Percentiles rank a stretch among this genome's conserved stretches.
These are phyloP conservation scores for Pinna nobilis DNA, from an alignment of 1,140 invertebrate species.

Conservation along the genomic window DNA sequence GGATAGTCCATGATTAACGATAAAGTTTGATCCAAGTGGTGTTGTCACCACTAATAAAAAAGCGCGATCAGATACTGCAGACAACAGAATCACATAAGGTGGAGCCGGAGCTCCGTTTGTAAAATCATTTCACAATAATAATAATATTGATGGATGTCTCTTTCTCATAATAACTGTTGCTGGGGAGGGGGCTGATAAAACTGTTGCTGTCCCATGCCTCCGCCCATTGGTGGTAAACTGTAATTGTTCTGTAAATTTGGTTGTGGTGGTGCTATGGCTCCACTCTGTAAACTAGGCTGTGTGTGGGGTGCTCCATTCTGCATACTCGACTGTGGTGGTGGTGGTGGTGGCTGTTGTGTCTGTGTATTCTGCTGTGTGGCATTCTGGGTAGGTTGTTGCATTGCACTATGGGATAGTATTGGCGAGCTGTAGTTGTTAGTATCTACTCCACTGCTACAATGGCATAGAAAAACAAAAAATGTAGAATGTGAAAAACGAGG, in stretches of 20 bases:
- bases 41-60: too few species aligned
- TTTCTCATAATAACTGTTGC: constrained; percentile 34
- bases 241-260: constrained; percentile 24
- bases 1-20: too few species aligned
- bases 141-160: too few species aligned
- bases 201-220: constrained; percentile 27
- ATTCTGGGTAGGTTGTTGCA: constrained; percentile 20
- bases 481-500: too few species aligned
- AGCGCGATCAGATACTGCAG: too few species aligned
- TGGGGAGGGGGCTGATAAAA: constrained; percentile 38
- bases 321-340: constrained; percentile 14
- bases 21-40: too few species aligned
- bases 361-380: neutral
- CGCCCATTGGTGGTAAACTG: constrained; percentile 5
- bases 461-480: too few species aligned
- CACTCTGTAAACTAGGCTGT: constrained; percentile 3
- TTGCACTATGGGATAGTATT: constrained; percentile 22
- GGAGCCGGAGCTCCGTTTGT: too few species aligned
- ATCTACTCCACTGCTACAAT: constrained; percentile 20
- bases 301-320: neutral
- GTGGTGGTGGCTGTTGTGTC: too few species aligned
- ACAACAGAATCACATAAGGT: too few species aligned
- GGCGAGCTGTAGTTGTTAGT: constrained; percentile 9
- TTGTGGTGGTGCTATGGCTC: constrained; percentile 1
- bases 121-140: too few species aligned